Evolutionary conservation across 2,888 invertebrate genomes (phyloP), one percentile per base, ranked within the genome.

Genomic region (Muscina levida): DNA sequence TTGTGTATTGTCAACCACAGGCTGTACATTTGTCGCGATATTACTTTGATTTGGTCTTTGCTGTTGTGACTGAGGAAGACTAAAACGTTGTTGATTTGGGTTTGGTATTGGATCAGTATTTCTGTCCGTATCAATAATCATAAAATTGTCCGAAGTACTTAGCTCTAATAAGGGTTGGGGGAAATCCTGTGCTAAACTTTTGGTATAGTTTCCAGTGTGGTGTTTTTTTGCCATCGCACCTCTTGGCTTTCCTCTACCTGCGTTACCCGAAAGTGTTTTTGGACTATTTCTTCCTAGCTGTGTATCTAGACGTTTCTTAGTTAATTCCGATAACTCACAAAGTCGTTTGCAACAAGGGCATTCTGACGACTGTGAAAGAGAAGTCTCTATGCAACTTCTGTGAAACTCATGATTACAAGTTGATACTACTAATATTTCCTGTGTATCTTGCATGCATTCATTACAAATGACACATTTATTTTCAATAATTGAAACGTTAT

Each of bases 381-480:
- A 22, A 11, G 3, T 11, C n/a, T 66, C 46, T 1, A 66, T 66
- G 15, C 65, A 66, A 3, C 10, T 24, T 46, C 39, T 66, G 8
- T 66, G 65, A 10, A 66, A 66, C 2, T 13, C 3, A 13, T 66
- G 65, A 10, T 17, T 17, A 26, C 65, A 66, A 19, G 22, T n/a
- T 3, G 11, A 17, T 8, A 66, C 24, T 1, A 24, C n/a, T 11
- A 66, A 22, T 2, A 22, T 44, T 8, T 66, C 46, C n/a, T 66
- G 65, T 13, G 19, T 17, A 66, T n/a, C n/a, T n/a, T n/a, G n/a
- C n/a, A n/a, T 24, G 15, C 13, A 22, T 15, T 42, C 26, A 37
- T 31, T n/a, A 10, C 24, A 46, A 31, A 31, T 31, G 3, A 31
- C 31, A 8, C 31, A 31, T 31, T 31, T 31, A 31, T 31, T 31